Base-by-base conservation (phyloP, 2,888 invertebrate genomes). In the Marasmarcha lunaedactyla region DNA sequence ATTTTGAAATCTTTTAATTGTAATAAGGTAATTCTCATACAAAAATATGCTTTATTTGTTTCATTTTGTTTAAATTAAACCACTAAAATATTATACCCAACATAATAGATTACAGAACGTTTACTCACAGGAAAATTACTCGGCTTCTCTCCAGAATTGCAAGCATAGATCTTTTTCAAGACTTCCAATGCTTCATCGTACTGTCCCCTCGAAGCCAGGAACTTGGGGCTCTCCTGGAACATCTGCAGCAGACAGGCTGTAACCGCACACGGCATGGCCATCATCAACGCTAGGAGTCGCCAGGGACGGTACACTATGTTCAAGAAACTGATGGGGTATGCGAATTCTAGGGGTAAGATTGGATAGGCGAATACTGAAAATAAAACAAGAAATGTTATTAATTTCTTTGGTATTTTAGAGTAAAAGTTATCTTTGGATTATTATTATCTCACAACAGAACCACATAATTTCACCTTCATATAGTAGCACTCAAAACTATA, bases 211-310 rank as follows among this genome's bases (percentile, higher is more conserved):
- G 85, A 63, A n/a, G 89, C 77, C 34, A 90, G 74, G 63, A 89
- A 94, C 65, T 92, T 92, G 0, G 94, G 94, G 52, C 91, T 93
- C 63, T 94, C 94, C 2, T 93, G 90, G 54, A 89, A 84, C 25
- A 79, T 66, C 5, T 79, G 69, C 9, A 90, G 71, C 9, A 88
- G 76, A 2, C 86, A 49, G 0, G 89, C 87, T 0, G 90, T 88
- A 10, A 87, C 49, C 0, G 90, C 60, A 46, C 89, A 88, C 0
- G 93, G 88, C 0, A 90, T 38, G 0, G 89, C 85, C 59, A 92
- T 86, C 1, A 88, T 63, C 1, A 90, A 68, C 0, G 93, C 72
- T 41, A 92, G 87, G 2, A 93, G 60, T n/a, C 94, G 85, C 94
- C 94, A 94, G 0, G 93, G 89, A 11, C 88, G 85, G 58, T 87